Evolutionary conservation across 2,888 invertebrate genomes (phyloP), one percentile per base, ranked within the genome.

Genomic region (Onchidella celtica): DNA sequence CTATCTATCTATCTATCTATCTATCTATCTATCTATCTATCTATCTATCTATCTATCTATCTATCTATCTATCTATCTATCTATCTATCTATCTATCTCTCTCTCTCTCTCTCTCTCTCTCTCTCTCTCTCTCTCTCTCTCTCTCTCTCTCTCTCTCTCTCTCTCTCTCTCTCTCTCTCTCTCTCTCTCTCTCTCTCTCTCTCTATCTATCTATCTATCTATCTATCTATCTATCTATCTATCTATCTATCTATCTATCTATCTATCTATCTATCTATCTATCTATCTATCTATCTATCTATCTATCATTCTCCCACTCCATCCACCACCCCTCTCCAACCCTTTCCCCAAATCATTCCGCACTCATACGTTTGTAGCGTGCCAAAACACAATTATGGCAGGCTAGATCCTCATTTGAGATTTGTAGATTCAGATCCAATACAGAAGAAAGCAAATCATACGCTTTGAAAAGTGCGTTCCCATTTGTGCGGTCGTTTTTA

Each of bases 141-240:
- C 72, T 72, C 24, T 21, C 57, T 47, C n/a, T 11, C n/a, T 38
- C n/a, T 36, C 69, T 69, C 21, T 38, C 40, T 38, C 34, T 36
- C 9, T 27, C 34, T 68, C 68, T 34, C 34, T 14, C 34, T 69
- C 40, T 34, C 40, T 69, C 9, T 69, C n/a, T 69, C 40, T 38
- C 4, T 69, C 69, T 69, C 40, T 69, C 40, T 38, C 4, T 69
- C n/a, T 34, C 40, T 38, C n/a, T n/a, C n/a, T n/a, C n/a, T n/a
- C n/a, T n/a, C n/a, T n/a, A n/a, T n/a, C n/a, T n/a, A n/a, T n/a
- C 55, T 55, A n/a, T 38, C 69, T 38, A n/a, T 36, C 38, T 69
- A n/a, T 69, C 69, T 36, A 21, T 36, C 69, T 69, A 21, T 36
- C 69, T 14, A n/a, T 2, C 3, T 14, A 3, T 69, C 69, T 17